These are phyloP conservation scores for Operophtera brumata DNA, from an alignment of 2,888 invertebrate species.

Conservation along the genomic window DNA sequence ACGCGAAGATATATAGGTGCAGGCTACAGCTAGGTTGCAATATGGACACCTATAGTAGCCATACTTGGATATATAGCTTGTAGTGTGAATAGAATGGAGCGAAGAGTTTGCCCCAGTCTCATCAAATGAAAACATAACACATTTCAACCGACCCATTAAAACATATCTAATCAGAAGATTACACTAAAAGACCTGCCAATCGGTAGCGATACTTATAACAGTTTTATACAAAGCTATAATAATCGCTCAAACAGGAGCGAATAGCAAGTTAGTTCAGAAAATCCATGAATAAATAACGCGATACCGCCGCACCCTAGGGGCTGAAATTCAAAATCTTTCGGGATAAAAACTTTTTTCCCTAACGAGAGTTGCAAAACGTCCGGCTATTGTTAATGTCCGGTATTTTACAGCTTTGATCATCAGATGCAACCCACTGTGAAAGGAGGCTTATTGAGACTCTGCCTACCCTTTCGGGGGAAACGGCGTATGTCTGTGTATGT, in stretches of 20 bases:
- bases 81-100: no score
- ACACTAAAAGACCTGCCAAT: slow-evolving; percentile 10
- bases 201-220: slow-evolving; percentile 22
- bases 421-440: no score
- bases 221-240: slow-evolving; percentile 32
- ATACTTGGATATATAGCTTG: no score
- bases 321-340: slow-evolving; percentile 69
- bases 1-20: slow-evolving; percentile 8
- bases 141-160: slow-evolving; percentile 2
- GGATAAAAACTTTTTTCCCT: slow-evolving; percentile 68
- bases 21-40: slow-evolving; percentile 4
- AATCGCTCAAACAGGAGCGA: slow-evolving; percentile 46
- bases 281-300: slow-evolving; percentile 74
- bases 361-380: slow-evolving; percentile 8
- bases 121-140: no score
- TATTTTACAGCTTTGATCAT: background rate
- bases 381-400: background rate
- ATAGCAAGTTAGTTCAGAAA: slow-evolving; percentile 50
- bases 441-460: background rate
- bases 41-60: no score
- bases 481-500: no score
- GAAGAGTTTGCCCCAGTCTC: no score
- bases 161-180: background rate
- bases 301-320: slow-evolving; percentile 58
- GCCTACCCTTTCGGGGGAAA: no score